phyloP scores from a whole-genome alignment of 1,140 invertebrate genomes.

The Xylocopa sonorina region DNA sequence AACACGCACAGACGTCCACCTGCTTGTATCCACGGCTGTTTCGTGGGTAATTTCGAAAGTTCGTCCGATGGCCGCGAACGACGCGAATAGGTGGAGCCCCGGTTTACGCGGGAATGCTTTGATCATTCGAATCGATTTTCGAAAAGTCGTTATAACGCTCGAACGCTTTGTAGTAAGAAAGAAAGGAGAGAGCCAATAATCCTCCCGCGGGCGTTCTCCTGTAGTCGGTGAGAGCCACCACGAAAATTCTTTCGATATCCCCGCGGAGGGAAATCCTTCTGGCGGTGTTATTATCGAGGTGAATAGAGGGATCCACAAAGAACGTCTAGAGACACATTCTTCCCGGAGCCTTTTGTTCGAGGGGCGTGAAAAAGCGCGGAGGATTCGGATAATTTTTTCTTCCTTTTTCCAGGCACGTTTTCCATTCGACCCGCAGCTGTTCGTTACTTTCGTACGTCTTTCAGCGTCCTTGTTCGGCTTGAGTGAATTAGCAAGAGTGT shows the following conservation, averaged over 20 bases:
- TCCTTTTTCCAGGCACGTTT: neutral
- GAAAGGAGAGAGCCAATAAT: conserved; percentile 6
- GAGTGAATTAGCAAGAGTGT: neutral
- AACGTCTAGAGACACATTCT: conserved; percentile 15
- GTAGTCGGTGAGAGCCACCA: neutral
- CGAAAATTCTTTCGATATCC: conserved; percentile 13
- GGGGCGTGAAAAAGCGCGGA: conserved; percentile 25
- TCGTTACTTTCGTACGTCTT: neutral
- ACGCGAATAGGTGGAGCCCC: conserved; percentile 27
- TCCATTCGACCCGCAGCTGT: conserved; percentile 42
- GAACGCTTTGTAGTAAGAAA: neutral
- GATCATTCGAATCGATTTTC: neutral
- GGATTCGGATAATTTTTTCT: conserved; percentile 46
- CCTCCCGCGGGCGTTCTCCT: neutral
- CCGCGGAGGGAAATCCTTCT: neutral
- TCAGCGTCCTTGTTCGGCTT: neutral
- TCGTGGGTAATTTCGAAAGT: conserved; percentile 15
- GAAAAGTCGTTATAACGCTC: too few relatives aligned
- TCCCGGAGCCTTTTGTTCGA: conserved; percentile 29
- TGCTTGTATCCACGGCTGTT: neutral
- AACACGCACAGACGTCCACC: neutral
- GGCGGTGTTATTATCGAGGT: conserved; percentile 26
- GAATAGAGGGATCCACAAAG: conserved; percentile 28
- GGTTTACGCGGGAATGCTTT: neutral
- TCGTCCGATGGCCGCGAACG: neutral